A percentile compares a stretch with the other conserved stretches of the same genome.
Conservation (phyloP, 2,113 vertebrate species). For the Stigmatopora nigra region DNA sequence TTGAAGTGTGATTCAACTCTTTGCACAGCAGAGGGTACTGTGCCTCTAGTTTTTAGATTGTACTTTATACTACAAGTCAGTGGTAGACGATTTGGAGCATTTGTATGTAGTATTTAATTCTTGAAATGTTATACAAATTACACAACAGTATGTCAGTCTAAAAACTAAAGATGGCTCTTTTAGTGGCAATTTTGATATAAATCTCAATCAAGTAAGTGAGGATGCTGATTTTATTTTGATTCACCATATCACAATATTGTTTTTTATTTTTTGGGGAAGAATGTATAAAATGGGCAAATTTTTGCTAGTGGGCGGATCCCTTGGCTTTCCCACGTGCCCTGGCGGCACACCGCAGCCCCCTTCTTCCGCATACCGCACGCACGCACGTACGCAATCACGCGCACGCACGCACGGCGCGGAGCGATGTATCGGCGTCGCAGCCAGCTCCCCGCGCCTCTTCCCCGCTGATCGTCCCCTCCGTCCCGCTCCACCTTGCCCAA, state of each 20-base stretch:
- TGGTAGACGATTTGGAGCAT: too few species aligned
- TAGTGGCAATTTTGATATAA: too few species aligned
- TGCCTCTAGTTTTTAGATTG: neutral
- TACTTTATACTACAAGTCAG: too few species aligned
- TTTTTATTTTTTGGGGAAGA: too few species aligned
- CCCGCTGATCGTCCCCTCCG: slow-evolving; percentile 21
- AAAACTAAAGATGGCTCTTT: too few species aligned
- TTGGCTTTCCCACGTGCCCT: neutral
- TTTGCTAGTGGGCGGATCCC: slow-evolving; percentile 1
- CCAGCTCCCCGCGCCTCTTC: slow-evolving; percentile 18
- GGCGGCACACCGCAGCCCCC: slow-evolving; percentile 16
- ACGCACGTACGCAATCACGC: slow-evolving; percentile 15
- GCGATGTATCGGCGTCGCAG: slow-evolving; percentile 38
- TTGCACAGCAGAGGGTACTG: neutral
- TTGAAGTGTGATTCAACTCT: neutral
- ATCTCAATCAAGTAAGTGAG: too few species aligned
- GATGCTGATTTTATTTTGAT: too few species aligned
- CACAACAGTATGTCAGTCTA: too few species aligned
- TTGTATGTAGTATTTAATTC: too few species aligned
- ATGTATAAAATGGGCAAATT: too few species aligned
- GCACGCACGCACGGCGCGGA: slow-evolving; percentile 26
- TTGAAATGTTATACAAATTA: too few species aligned
- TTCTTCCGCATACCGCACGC: slow-evolving; percentile 59
- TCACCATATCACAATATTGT: too few species aligned
- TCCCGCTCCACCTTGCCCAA: slow-evolving; percentile 6